Conservation (phyloP, 2,888 invertebrate genomes). For the Sarcophaga subvicina region DNA sequence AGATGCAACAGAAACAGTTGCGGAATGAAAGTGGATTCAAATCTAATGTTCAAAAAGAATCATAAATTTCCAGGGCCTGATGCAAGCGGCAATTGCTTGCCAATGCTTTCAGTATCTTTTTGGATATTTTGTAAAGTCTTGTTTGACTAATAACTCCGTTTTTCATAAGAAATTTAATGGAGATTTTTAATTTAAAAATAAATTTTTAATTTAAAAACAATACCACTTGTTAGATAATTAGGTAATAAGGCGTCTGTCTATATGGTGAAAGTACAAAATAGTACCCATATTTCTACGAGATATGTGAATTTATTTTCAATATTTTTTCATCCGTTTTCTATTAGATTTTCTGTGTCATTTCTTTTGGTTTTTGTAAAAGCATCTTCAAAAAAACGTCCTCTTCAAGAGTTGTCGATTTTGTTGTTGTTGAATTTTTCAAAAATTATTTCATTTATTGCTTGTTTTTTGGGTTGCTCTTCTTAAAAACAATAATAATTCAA, state of each 20-base stretch:
- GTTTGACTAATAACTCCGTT: too few species aligned
- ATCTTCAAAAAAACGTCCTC: neutral
- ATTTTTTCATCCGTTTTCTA: neutral
- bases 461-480: neutral
- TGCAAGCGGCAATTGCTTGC: too few species aligned
- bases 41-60: too few species aligned
- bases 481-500: slow-evolving; percentile 7
- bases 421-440: slow-evolving; percentile 1
- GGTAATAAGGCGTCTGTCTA: neutral
- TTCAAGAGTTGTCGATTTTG: slow-evolving; percentile 31
- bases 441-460: neutral
- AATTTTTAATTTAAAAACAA: neutral
- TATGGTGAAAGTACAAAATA: neutral
- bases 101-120: too few species aligned
- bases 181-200: too few species aligned
- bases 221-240: neutral
- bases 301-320: neutral
- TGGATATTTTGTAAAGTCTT: too few species aligned
- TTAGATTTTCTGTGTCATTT: slow-evolving; percentile 5
- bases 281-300: neutral
- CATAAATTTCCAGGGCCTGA: too few species aligned
- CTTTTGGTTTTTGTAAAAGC: neutral
- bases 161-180: too few species aligned
- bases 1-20: too few species aligned
- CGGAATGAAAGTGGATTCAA: too few species aligned